Evolutionary conservation across 2,888 invertebrate species (phyloP).

Genomic region (Bedellia somnulentella): DNA sequence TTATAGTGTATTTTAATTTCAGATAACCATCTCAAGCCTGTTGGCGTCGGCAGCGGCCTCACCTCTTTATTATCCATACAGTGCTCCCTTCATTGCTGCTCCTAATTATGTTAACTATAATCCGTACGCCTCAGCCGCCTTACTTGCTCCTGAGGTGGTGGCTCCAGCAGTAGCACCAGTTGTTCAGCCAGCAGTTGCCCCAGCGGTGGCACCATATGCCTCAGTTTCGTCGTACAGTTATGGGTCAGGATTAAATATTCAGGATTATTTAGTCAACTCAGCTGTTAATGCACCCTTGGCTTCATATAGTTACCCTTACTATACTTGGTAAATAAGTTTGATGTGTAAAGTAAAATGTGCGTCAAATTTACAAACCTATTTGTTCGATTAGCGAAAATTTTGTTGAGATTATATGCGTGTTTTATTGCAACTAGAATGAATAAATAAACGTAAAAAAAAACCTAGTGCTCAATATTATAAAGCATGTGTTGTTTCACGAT

Average conservation of each 20-base stretch:
- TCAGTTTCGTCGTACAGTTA: slow-evolving; percentile 20
- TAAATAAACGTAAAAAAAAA: too few species aligned
- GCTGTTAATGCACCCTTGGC: slow-evolving; percentile 13
- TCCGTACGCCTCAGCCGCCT: slow-evolving; percentile 10
- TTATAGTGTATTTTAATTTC: too few species aligned
- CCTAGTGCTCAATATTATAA: too few species aligned
- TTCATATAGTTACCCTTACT: not conserved
- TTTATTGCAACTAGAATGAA: too few species aligned
- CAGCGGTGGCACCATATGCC: slow-evolving; percentile 14
- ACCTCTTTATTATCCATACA: not conserved
- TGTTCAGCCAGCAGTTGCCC: slow-evolving; percentile 9
- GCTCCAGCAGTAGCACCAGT: slow-evolving; percentile 3
- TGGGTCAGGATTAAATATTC: slow-evolving; percentile 17
- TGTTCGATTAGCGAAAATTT: too few species aligned
- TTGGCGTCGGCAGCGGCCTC: slow-evolving; percentile 6
- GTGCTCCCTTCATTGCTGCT: not conserved
- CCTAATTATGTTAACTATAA: not conserved
- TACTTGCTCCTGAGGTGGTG: slow-evolving; percentile 19
- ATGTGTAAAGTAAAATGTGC: too few species aligned
- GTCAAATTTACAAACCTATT: too few species aligned
- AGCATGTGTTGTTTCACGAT: too few species aligned
- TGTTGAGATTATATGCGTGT: too few species aligned
- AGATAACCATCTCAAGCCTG: slow-evolving; percentile 22
- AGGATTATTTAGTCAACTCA: slow-evolving; percentile 9
- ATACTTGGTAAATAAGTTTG: too few species aligned